A percentile compares a stretch with the other conserved stretches of the same genome.
phyloP scores from a whole-genome alignment of 2,113 vertebrate genomes.

The Ursus arctos region DNA sequence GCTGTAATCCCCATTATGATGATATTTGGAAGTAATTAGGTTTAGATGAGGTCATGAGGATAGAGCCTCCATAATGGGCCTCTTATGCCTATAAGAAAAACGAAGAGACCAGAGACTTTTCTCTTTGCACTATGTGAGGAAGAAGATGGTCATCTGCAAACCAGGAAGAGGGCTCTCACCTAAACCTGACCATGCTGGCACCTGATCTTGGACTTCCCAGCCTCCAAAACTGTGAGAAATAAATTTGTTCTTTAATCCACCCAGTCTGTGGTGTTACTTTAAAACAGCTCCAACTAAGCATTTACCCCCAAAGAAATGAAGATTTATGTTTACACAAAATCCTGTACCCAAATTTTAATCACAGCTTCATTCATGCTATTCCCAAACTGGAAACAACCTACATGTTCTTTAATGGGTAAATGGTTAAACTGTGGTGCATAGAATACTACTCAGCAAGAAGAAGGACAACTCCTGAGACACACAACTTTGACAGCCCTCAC shows the following conservation, averaged over 20 bases:
- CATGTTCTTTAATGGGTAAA: neutral
- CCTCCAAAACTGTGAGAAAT: neutral
- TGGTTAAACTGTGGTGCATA: neutral
- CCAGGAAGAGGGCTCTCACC: neutral
- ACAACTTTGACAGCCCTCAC: neutral
- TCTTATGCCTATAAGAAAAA: neutral
- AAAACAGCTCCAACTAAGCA: neutral
- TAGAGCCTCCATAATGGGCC: neutral
- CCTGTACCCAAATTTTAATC: neutral
- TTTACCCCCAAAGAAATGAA: neutral
- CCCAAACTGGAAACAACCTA: neutral
- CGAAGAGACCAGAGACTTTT: neutral
- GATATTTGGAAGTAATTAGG: neutral
- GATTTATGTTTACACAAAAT: constrained; percentile 4
- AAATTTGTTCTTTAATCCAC: neutral
- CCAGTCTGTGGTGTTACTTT: neutral
- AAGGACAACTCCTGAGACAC: neutral
- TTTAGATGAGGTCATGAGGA: neutral
- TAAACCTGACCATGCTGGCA: neutral
- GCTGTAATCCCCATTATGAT: neutral
- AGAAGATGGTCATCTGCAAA: neutral
- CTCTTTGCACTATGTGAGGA: neutral
- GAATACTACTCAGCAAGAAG: constrained; percentile 30
- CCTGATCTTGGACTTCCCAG: neutral
- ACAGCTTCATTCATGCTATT: neutral